A percentile compares a stretch with the other conserved stretches of the same genome.
Evolutionary conservation across 53 echinoderm and acorn worm genomes (phyloP).

Genomic region (Luidia sarsii): DNA sequence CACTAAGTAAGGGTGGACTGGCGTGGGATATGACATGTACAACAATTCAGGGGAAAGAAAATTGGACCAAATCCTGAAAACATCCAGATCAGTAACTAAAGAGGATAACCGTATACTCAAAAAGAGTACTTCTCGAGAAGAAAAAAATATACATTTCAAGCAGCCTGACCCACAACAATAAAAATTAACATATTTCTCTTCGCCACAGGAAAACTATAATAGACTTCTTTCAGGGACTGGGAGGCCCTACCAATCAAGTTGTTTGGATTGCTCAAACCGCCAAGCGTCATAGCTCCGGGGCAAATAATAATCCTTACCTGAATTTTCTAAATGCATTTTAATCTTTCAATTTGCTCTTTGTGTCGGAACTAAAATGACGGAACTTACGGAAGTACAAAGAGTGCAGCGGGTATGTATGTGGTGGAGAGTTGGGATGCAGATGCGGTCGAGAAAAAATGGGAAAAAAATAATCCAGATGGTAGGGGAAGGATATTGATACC

Average conservation of each 20-base stretch:
- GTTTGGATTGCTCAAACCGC: constrained; percentile 51
- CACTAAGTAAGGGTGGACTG: too few species aligned
- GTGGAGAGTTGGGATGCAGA: too few species aligned
- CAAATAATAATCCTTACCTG: constrained; percentile 34
- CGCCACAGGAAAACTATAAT: constrained; percentile 36
- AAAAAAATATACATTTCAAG: neutral
- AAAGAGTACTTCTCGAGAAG: neutral
- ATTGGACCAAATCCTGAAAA: too few species aligned
- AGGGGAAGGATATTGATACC: too few species aligned
- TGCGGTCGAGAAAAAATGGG: too few species aligned
- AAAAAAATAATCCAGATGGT: too few species aligned
- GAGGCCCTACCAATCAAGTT: constrained; percentile 53
- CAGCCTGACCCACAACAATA: neutral
- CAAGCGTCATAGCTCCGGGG: constrained; percentile 15
- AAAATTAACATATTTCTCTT: neutral
- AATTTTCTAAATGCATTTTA: constrained; percentile 32
- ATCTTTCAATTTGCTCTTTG: constrained; percentile 13
- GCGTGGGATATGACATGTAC: too few species aligned
- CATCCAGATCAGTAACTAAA: too few species aligned
- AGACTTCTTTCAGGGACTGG: constrained; percentile 37
- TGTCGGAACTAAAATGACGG: neutral
- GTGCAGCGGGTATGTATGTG: too few species aligned
- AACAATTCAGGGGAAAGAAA: too few species aligned
- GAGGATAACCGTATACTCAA: too few species aligned
- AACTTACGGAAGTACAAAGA: constrained; percentile 35